These are phyloP conservation scores for Myopa testacea DNA, from an alignment of 2,888 invertebrate genomes.

Conservation along the genomic window DNA sequence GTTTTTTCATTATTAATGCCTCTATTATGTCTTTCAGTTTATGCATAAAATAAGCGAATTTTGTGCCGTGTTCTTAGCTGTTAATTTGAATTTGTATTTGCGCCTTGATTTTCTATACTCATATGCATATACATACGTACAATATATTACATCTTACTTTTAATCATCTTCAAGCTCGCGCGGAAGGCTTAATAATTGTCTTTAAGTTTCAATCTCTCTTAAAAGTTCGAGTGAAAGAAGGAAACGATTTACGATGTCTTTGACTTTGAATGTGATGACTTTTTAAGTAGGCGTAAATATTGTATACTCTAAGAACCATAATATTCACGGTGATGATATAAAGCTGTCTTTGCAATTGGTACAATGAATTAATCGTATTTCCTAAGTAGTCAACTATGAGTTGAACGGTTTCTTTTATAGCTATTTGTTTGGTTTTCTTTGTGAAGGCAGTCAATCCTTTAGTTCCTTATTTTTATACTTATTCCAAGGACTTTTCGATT, in stretches of 20 bases:
- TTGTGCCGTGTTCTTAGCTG: background rate
- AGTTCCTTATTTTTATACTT: constrained; percentile 38
- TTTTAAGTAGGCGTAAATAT: constrained; percentile 12
- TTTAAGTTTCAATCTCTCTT: constrained; percentile 2
- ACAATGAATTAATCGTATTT: constrained; percentile 37
- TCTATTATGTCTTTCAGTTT: background rate
- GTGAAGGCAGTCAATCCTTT: constrained; percentile 58
- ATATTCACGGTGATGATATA: constrained; percentile 37
- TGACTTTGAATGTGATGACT: background rate
- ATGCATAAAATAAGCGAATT: constrained; percentile 8
- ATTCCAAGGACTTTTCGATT: constrained; percentile 44
- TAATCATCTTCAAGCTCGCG: constrained; percentile 32
- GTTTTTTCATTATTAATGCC: constrained; percentile 34
- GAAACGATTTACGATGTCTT: constrained; percentile 7
- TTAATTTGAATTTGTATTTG: background rate
- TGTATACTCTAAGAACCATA: constrained; percentile 24
- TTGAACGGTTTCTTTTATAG: constrained; percentile 31
- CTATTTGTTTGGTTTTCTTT: constrained; percentile 48
- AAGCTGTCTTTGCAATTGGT: constrained; percentile 40
- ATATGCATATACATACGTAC: background rate
- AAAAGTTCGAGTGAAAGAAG: constrained; percentile 17
- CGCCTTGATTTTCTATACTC: background rate
- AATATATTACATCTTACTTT: background rate
- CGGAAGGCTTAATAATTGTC: background rate
- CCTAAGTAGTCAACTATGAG: constrained; percentile 28